Evolutionary conservation across 2,888 invertebrate species (phyloP), one percentile per base, ranked within the genome.

Genomic region (Stenotaenia linearis): DNA sequence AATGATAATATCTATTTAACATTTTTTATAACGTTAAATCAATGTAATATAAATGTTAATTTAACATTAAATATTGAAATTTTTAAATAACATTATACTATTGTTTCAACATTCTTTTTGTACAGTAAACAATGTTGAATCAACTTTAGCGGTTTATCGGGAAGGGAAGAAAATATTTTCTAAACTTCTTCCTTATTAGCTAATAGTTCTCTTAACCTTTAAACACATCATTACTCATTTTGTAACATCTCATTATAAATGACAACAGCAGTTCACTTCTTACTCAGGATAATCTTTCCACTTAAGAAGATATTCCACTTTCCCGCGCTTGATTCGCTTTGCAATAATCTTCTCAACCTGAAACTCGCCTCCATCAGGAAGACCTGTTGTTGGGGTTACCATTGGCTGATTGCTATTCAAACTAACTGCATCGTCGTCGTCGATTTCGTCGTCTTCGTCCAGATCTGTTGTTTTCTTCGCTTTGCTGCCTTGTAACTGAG

Each of bases 291-390:
- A 88, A 82, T 89, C 89, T 89, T 92, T 87, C 92, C 92, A 90
- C 89, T 93, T 87, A 86, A 91, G 82, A 56, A 88, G 86, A 82
- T 90, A 90, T 84, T 90, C 89, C 77, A 91, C 91, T 86, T 91
- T 92, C 0, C 92, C 93, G 83, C 91, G 91, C 81, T 90, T 88
- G 12, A 93, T 90, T 82, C 96, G 89, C 82, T 93, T 91, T 85
- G 97, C 95, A 78, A 96, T 88, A 10, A 97, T 95, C 85, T 94
- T 95, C 85, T 97, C 97, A 0, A 97, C 97, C 15, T 93, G 93
- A 85, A 91, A 95, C 85, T 95, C 93, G 84, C 95, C 95, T 84
- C 80, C 82, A 21, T 83, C 83, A 6, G 80, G 82, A 18, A 21
- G 56, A 32, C 25, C 78, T 18, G 56, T 28, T 45, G 56, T 28